Conservation (phyloP, 2,888 invertebrate genomes). For the Agrochola litura region DNA sequence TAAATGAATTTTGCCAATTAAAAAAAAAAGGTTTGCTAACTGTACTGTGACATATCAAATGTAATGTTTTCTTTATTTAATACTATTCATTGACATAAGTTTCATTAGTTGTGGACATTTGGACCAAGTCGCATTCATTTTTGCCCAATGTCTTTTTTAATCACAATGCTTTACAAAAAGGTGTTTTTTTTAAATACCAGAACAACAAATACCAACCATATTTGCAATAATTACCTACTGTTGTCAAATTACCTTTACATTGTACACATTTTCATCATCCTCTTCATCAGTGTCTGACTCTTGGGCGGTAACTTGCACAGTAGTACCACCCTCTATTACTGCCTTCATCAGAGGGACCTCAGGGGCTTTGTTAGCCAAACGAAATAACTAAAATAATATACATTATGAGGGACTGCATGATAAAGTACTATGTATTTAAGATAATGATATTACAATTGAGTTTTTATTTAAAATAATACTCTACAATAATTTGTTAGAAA, state of each 20-base stretch:
- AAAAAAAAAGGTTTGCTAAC: too few species aligned
- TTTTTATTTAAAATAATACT: background rate
- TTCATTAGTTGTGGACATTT: too few species aligned
- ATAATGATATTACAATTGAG: background rate
- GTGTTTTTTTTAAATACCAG: background rate
- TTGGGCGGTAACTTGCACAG: conserved; percentile 83
- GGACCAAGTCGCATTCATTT: background rate
- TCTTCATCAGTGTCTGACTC: conserved; percentile 83
- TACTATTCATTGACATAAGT: too few species aligned
- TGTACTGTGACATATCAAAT: too few species aligned
- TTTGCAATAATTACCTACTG: background rate
- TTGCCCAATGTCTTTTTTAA: background rate
- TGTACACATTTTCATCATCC: conserved; percentile 83
- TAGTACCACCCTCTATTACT: conserved; percentile 81
- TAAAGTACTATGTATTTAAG: background rate
- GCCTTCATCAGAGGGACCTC: conserved; percentile 77
- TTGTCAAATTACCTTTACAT: conserved; percentile 79
- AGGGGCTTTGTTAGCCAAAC: conserved; percentile 53
- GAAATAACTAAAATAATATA: conserved; percentile 66
- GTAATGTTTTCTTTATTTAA: too few species aligned
- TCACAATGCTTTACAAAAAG: background rate
- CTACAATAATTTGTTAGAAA: background rate
- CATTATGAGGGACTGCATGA: background rate
- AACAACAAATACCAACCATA: background rate
- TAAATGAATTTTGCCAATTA: too few species aligned